Conservation (phyloP, 2,113 vertebrate genomes). For the Dasyornis broadbenti region DNA sequence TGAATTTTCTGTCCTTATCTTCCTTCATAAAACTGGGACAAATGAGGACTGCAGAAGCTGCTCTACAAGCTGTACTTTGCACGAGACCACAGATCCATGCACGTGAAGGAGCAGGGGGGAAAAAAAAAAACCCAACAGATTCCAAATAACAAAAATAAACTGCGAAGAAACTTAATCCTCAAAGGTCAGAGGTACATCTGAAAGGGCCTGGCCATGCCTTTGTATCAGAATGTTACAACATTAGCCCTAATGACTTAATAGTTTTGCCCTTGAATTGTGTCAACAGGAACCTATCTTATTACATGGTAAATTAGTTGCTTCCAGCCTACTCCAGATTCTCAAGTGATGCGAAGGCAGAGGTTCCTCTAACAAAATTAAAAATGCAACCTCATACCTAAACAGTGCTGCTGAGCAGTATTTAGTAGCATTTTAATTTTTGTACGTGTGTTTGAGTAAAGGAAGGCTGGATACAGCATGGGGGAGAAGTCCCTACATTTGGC, state of each 20-base stretch:
- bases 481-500: background rate
- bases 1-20: background rate
- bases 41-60: background rate
- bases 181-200: constrained; percentile 47
- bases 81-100: background rate
- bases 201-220: constrained; percentile 24
- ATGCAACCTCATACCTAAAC: background rate
- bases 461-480: background rate
- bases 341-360: background rate
- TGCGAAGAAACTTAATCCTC: constrained; percentile 53
- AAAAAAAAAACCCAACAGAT: background rate
- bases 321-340: constrained; percentile 3
- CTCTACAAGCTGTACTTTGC: background rate
- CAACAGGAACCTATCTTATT: constrained; percentile 61
- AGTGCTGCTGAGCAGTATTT: background rate
- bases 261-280: constrained; percentile 49
- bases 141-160: constrained; percentile 43
- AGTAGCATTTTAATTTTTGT: background rate
- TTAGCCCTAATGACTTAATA: constrained; percentile 57
- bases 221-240: constrained; percentile 61
- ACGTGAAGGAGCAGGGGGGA: background rate
- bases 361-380: background rate
- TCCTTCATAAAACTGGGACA: background rate
- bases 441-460: background rate
- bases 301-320: constrained; percentile 49